Percentiles rank a stretch among this genome's conserved stretches.
Evolutionary conservation across 2,113 vertebrate genomes (phyloP).

Genomic region (Gobiocypris rarus): DNA sequence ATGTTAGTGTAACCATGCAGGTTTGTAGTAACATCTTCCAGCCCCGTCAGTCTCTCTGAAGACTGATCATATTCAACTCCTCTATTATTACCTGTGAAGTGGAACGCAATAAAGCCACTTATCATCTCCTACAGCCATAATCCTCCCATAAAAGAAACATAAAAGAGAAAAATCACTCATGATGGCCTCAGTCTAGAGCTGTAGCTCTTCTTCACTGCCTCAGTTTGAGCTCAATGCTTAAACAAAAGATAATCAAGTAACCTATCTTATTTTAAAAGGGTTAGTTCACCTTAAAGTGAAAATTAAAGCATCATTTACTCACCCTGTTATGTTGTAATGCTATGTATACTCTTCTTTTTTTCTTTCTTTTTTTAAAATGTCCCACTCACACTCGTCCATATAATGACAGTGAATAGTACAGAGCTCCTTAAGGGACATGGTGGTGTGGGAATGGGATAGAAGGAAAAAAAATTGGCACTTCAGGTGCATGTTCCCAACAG

Average conservation of each 20-base stretch:
- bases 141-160: conserved; percentile 9
- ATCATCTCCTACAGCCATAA: conserved; percentile 27
- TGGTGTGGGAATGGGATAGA: too few relatives aligned
- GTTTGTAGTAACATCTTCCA: not conserved
- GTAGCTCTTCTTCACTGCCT: not conserved
- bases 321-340: too few relatives aligned
- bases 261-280: not conserved
- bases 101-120: conserved; percentile 18
- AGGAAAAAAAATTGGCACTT: too few relatives aligned
- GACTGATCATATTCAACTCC: conserved; percentile 15
- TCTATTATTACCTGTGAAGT: conserved; percentile 14
- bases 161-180: not conserved
- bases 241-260: not conserved
- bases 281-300: too few relatives aligned
- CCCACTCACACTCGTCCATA: too few relatives aligned
- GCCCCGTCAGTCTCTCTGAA: not conserved
- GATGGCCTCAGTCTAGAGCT: not conserved
- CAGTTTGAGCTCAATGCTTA: not conserved
- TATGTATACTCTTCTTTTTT: too few relatives aligned
- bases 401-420: too few relatives aligned
- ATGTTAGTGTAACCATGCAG: not conserved
- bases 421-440: too few relatives aligned
- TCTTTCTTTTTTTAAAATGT: too few relatives aligned
- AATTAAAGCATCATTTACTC: too few relatives aligned
- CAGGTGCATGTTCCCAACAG: too few relatives aligned